Evolutionary conservation across 2,888 invertebrate species (phyloP), one percentile per base, ranked within the genome.

Genomic region (Oxycera nigricornis): DNA sequence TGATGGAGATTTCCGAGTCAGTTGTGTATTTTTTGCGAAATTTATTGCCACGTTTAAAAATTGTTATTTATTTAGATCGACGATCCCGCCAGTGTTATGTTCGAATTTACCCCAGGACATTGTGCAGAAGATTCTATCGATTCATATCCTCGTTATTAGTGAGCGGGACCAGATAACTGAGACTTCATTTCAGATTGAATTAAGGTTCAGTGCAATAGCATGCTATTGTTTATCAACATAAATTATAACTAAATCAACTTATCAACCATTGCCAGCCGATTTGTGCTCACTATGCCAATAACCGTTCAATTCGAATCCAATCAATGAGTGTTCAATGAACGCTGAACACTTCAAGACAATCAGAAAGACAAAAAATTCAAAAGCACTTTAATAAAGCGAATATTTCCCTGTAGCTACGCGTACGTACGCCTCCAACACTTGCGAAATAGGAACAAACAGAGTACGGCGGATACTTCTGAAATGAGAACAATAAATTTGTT

Each of bases 401-500:
- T 46, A 46, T 11, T 46, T 46, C n/a, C 46, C 46, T 14, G 46
- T 46, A 46, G 46, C 46, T 46, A n/a, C 46, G n/a, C 17, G 46
- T 46, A 2, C 46, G n/a, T n/a, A n/a, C 46, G 3, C 14, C 17
- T 46, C 46, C 46, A 46, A 14, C 46, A 7, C 6, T 14, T 46
- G 6, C 11, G 35, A 14, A 46, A 46, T 46, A 46, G 3, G n/a
- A 46, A 46, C 6, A 14, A 46, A 46, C 20, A 11, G 9, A 59
- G 22, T 20, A 41, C 28, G 20, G 30, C 6, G 22, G 65, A 65
- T 65, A 65, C 26, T 65, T 65, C 41, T 24, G 26, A 20, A 65
- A 65, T 65, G 65, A 39, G n/a, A 65, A 65, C 65, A 65, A 65
- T 65, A 65, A 65, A 65, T 65, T 65, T 65, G 39, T 55, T 39